Conservation (phyloP, 2,797 vertebrate species). For the Cirrhinus mrigala region DNA sequence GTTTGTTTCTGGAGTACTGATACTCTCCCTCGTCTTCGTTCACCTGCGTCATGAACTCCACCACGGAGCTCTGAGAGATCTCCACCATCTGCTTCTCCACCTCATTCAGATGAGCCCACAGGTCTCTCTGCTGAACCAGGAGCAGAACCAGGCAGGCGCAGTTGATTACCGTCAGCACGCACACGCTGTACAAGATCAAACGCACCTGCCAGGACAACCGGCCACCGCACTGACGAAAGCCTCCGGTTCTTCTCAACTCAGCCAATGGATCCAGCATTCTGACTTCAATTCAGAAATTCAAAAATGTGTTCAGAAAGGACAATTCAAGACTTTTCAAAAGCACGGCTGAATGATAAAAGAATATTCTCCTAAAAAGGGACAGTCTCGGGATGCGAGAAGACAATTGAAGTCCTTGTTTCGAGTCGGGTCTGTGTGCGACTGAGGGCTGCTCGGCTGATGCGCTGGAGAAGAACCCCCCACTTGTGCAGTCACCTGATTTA, state of each 20-base stretch:
- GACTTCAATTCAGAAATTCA: constrained; percentile 2
- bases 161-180: constrained; percentile 82
- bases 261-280: constrained; percentile 49
- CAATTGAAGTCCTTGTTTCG: constrained; percentile 71
- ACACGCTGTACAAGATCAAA: constrained; percentile 79
- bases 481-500: constrained; percentile 85
- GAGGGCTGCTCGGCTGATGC: constrained; percentile 59
- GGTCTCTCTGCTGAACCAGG: constrained; percentile 85
- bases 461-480: constrained; percentile 68
- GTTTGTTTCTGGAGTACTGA: constrained; percentile 81
- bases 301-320: no score
- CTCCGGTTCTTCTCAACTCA: constrained; percentile 67
- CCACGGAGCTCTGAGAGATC: constrained; percentile 76
- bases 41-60: constrained; percentile 79
- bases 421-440: constrained; percentile 50
- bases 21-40: constrained; percentile 65
- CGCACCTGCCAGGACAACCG: constrained; percentile 77
- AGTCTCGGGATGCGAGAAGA: constrained; percentile 63
- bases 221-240: constrained; percentile 75
- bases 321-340: no score
- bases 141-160: constrained; percentile 85
- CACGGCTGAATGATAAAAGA: background rate
- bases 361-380: constrained; percentile 14
- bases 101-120: constrained; percentile 74
- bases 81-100: constrained; percentile 72